A percentile compares a stretch with the other conserved stretches of the same genome.
Evolutionary conservation across 2,113 vertebrate genomes (phyloP).

Genomic region (Phalacrocorax carbo): DNA sequence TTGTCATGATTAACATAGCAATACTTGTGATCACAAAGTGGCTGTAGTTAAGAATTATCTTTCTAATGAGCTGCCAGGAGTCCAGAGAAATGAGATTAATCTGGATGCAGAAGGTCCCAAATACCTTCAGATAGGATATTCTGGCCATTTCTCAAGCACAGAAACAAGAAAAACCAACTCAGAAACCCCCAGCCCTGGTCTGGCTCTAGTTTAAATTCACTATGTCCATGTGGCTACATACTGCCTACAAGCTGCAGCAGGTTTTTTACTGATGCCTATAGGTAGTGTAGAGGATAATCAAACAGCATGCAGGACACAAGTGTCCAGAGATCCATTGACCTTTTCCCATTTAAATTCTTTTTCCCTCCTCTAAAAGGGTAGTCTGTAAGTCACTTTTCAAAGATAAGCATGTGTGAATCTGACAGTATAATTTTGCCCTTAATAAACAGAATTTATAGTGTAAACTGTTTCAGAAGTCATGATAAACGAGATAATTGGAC

Average conservation of each 20-base stretch:
- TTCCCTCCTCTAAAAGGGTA: not conserved
- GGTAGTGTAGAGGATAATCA: not conserved
- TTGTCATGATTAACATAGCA: not conserved
- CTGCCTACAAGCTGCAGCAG: slow-evolving; percentile 13
- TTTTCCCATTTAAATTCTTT: slow-evolving; percentile 1
- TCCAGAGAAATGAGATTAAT: not conserved
- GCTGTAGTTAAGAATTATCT: not conserved
- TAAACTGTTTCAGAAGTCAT: slow-evolving; percentile 19
- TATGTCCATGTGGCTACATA: not conserved
- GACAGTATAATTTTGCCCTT: slow-evolving; percentile 56
- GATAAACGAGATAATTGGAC: slow-evolving; percentile 57
- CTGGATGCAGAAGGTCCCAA: not conserved
- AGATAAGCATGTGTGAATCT: slow-evolving; percentile 26
- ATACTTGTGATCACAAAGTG: not conserved
- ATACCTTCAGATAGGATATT: not conserved
- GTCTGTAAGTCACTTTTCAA: slow-evolving; percentile 24
- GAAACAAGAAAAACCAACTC: not conserved
- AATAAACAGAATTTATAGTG: slow-evolving; percentile 51
- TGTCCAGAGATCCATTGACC: not conserved
- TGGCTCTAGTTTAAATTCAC: not conserved
- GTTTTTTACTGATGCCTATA: not conserved
- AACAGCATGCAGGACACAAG: not conserved
- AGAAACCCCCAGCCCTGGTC: not conserved
- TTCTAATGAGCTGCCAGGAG: not conserved
- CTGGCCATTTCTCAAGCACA: not conserved